Evolutionary conservation across 2,888 invertebrate genomes (phyloP).

Genomic region (Rotaria macrura): DNA sequence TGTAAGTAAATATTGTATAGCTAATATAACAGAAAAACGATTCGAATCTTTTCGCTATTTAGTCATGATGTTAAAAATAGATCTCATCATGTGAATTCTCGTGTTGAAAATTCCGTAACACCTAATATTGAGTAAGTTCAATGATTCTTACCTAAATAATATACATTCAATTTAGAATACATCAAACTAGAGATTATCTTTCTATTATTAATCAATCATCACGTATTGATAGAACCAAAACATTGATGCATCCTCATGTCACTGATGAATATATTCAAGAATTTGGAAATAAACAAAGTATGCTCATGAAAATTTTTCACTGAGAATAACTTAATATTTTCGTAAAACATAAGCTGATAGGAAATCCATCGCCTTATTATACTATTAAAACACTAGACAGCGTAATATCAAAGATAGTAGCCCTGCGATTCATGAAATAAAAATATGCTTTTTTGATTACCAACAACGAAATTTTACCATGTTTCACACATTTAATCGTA

Average conservation of each 20-base stretch:
- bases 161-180: not conserved
- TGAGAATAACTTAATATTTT: not conserved
- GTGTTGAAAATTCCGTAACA: not conserved
- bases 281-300: constrained; percentile 12
- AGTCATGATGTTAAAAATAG: not conserved
- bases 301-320: not conserved
- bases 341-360: too few species aligned
- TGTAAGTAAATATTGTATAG: not conserved
- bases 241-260: not conserved
- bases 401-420: too few species aligned
- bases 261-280: constrained; percentile 12
- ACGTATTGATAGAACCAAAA: not conserved
- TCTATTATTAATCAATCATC: not conserved
- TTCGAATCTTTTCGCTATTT: not conserved
- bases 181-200: too few species aligned
- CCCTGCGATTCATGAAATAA: too few species aligned
- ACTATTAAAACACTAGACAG: too few species aligned
- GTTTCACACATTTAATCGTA: too few species aligned
- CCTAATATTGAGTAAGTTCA: not conserved
- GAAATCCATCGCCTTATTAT: too few species aligned
- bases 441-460: too few species aligned
- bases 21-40: not conserved
- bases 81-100: not conserved
- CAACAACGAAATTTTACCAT: too few species aligned
- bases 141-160: not conserved